These are phyloP conservation scores for Diarsia dahlii DNA, from an alignment of 2,888 invertebrate genomes.

Conservation along the genomic window DNA sequence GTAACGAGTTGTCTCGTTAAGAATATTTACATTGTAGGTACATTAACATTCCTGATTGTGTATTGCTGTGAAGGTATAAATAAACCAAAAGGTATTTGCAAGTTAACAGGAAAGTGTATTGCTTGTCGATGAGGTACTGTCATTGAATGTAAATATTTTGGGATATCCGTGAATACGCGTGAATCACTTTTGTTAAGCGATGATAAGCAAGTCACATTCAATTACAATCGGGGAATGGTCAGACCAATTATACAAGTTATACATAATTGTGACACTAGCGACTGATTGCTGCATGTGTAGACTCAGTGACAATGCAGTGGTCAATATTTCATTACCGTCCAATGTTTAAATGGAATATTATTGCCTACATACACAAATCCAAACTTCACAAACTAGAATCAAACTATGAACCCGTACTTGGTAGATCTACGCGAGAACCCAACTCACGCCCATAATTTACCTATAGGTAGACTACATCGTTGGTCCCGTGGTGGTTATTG, in stretches of 20 bases:
- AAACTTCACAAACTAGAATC: neutral
- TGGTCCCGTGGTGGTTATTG: neutral
- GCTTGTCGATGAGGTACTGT: neutral
- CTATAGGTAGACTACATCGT: neutral
- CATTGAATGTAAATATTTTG: constrained; percentile 27
- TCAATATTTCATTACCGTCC: no score
- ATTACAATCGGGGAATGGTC: no score
- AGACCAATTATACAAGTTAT: no score
- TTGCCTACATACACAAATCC: neutral
- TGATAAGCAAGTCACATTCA: neutral
- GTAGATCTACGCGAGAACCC: neutral
- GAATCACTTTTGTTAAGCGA: neutral
- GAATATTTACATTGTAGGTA: constrained; percentile 39
- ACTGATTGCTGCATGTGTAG: no score
- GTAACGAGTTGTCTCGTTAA: constrained; percentile 55
- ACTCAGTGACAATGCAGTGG: no score
- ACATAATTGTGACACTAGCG: no score
- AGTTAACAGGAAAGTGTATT: constrained; percentile 32
- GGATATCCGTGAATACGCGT: neutral
- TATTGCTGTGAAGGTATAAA: constrained; percentile 32
- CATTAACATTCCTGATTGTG: constrained; percentile 45
- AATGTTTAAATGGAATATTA: no score
- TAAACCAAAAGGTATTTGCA: constrained; percentile 41
- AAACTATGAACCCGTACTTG: neutral
- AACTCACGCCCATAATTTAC: neutral